Evolutionary conservation across 2,888 invertebrate species (phyloP).

Genomic region (Sphinx pinastri): DNA sequence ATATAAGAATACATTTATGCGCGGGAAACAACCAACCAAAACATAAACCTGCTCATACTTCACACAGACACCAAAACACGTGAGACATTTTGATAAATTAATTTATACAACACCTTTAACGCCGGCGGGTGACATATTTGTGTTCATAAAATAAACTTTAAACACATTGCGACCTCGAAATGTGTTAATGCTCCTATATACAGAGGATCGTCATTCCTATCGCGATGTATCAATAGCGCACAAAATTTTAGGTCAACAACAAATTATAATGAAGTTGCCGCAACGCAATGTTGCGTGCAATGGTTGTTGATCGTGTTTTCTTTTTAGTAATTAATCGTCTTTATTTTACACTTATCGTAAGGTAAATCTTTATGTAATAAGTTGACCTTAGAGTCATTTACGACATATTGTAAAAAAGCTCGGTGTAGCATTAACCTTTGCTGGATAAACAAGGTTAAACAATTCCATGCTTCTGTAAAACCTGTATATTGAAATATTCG

Average conservation of each 20-base stretch:
- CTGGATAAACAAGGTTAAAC: too few relatives aligned
- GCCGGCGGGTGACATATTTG: neutral
- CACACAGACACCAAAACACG: neutral
- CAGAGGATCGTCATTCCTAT: neutral
- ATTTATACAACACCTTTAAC: neutral
- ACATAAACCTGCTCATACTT: neutral
- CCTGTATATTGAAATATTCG: too few relatives aligned
- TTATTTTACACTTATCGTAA: too few relatives aligned
- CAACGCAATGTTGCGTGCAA: neutral
- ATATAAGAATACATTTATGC: too few relatives aligned
- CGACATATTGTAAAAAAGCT: too few relatives aligned
- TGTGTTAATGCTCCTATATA: neutral
- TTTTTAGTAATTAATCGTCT: neutral
- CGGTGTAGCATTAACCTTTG: too few relatives aligned
- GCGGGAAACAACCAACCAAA: too few relatives aligned
- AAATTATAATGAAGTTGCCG: neutral
- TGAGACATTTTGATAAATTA: conserved; percentile 14
- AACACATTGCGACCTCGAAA: conserved; percentile 8
- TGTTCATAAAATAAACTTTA: conserved; percentile 2
- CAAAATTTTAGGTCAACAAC: conserved; percentile 16
- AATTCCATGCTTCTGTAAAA: too few relatives aligned
- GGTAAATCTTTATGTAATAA: too few relatives aligned
- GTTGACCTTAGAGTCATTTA: too few relatives aligned
- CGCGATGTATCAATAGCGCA: neutral
- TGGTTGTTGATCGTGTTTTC: neutral